A percentile compares a stretch with the other conserved stretches of the same genome.
phyloP scores from a whole-genome alignment of 2,113 vertebrate genomes.

The Glareola pratincola region DNA sequence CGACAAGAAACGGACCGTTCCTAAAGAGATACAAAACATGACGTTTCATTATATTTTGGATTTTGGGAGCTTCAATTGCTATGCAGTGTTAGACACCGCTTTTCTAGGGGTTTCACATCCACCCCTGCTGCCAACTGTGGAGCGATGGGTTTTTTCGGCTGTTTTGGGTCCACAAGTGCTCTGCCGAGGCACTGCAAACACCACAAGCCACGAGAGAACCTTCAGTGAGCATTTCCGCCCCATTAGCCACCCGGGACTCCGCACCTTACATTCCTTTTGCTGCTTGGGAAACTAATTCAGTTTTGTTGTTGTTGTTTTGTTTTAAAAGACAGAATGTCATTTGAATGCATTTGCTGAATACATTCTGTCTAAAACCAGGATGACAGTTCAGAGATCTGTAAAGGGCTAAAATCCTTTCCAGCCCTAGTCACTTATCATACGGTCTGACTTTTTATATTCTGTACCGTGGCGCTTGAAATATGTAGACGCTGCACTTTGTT shows the following conservation, averaged over 20 bases:
- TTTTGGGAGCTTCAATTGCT: neutral
- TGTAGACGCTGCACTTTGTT: neutral
- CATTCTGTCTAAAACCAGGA: neutral
- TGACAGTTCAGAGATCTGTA: neutral
- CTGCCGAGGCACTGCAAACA: neutral
- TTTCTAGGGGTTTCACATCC: neutral
- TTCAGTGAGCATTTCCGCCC: neutral
- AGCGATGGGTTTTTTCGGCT: neutral
- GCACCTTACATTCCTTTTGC: neutral
- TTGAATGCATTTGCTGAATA: neutral
- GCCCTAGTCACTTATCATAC: neutral
- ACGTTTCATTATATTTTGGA: neutral
- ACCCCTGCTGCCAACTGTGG: neutral
- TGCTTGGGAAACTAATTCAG: neutral
- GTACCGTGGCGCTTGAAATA: neutral
- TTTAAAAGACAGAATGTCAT: neutral
- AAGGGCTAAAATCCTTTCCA: neutral
- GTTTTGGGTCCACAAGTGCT: neutral
- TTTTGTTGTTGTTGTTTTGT: neutral
- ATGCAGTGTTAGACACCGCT: neutral
- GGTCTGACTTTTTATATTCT: neutral
- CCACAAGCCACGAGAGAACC: neutral
- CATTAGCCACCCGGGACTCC: neutral
- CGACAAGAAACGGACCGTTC: neutral
- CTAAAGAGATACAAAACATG: neutral